Evolutionary conservation across 2,113 vertebrate species (phyloP).

Genomic region (Gnathonemus longibarbis): DNA sequence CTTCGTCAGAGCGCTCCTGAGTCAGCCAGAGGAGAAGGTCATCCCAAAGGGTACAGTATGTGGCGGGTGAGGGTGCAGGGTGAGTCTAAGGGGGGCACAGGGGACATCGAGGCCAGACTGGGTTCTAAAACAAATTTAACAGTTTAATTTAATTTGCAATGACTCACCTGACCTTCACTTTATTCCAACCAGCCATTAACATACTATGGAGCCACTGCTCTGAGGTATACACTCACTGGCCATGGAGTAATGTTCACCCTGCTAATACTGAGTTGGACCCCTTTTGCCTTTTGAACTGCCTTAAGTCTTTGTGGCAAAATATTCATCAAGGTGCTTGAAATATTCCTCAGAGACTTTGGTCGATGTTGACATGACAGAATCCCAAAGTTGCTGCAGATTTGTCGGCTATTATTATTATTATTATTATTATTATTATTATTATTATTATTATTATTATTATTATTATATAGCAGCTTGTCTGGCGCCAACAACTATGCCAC

Average conservation of each 20-base stretch:
- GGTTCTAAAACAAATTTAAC: not conserved
- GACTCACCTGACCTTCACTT: not conserved
- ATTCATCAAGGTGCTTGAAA: not conserved
- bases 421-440: too few species aligned
- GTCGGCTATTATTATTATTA: not conserved
- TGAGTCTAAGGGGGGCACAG: not conserved
- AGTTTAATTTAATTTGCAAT: not conserved
- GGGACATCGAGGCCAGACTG: not conserved
- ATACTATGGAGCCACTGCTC: not conserved
- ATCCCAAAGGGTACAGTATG: constrained; percentile 53
- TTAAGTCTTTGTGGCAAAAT: not conserved
- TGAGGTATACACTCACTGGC: not conserved
- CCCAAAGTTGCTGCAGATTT: not conserved
- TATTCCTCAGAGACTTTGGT: not conserved
- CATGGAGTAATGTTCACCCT: not conserved
- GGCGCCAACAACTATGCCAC: too few species aligned
- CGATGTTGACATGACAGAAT: not conserved
- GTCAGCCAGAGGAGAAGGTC: constrained; percentile 59
- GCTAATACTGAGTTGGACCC: not conserved
- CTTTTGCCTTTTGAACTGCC: not conserved
- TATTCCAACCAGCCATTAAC: not conserved
- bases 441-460: too few species aligned
- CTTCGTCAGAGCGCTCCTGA: constrained; percentile 53
- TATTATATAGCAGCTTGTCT: too few species aligned
- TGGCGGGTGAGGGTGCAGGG: constrained; percentile 27